Percentiles rank a stretch among this genome's conserved stretches.
Evolutionary conservation across 2,888 invertebrate genomes (phyloP).

Genomic region (Venustoraphidia nigricollis): DNA sequence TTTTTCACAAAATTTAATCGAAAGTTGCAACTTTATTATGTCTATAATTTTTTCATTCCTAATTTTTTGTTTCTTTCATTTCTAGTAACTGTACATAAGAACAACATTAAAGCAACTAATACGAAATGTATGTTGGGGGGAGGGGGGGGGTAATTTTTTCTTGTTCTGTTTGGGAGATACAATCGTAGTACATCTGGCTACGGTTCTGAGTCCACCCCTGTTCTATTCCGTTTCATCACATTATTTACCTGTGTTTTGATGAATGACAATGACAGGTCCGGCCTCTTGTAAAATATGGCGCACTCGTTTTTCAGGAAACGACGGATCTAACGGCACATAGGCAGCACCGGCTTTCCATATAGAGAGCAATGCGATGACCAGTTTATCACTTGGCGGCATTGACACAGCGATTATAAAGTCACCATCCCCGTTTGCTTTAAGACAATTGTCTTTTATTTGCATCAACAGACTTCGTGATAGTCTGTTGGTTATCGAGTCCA

Average conservation of each 20-base stretch:
- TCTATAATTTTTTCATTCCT: no score
- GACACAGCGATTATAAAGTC: slow-evolving; percentile 64
- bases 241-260: slow-evolving; percentile 38
- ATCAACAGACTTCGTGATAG: slow-evolving; percentile 37
- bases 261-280: slow-evolving; percentile 50
- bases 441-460: slow-evolving; percentile 23
- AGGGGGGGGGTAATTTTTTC: no score
- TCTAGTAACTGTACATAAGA: no score
- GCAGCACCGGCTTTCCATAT: slow-evolving; percentile 72
- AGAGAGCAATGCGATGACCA: slow-evolving; percentile 51
- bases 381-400: slow-evolving; percentile 56
- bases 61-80: no score
- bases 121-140: no score
- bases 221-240: no score
- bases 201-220: no score
- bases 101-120: no score
- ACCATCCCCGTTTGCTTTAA: slow-evolving; percentile 43
- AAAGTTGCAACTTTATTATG: no score
- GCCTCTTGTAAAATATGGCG: slow-evolving; percentile 63
- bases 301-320: slow-evolving; percentile 52
- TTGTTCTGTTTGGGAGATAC: no score
- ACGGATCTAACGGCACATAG: slow-evolving; percentile 68
- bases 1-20: no score
- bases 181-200: no score
- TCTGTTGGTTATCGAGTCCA: slow-evolving; percentile 39